Conservation (phyloP, 2,888 invertebrate genomes). For the Tipula unca region DNA sequence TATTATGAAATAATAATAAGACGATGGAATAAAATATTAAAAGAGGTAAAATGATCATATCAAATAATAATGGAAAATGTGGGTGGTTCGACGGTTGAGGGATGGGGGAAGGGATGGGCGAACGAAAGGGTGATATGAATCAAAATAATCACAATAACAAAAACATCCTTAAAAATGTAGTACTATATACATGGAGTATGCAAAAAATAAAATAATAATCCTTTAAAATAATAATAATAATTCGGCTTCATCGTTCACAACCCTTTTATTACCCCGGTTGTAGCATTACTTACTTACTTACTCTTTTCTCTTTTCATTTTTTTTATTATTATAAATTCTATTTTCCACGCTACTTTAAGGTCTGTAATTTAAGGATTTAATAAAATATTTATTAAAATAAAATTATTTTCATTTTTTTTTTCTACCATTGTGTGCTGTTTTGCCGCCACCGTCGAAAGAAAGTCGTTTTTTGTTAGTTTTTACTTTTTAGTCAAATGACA, state of each 20-base stretch:
- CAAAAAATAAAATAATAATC: background rate
- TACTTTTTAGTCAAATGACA: background rate
- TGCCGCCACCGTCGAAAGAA: background rate
- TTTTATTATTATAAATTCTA: background rate
- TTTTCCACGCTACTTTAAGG: slow-evolving; percentile 14
- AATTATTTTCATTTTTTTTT: background rate
- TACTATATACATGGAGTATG: too few species aligned
- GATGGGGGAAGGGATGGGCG: background rate
- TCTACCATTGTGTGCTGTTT: background rate
- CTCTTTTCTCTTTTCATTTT: background rate
- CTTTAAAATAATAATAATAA: slow-evolving; percentile 14
- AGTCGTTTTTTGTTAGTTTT: background rate
- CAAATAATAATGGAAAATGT: slow-evolving; percentile 8
- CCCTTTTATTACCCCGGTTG: background rate
- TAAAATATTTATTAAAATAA: slow-evolving; percentile 8
- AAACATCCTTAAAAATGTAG: slow-evolving; percentile 4
- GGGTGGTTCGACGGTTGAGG: background rate
- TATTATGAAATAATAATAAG: slow-evolving; percentile 9
- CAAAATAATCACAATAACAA: background rate
- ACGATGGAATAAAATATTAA: background rate
- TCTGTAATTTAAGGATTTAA: slow-evolving; percentile 8
- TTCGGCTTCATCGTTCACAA: background rate
- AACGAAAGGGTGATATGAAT: background rate
- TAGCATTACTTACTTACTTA: background rate
- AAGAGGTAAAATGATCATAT: slow-evolving; percentile 4